Conservation (phyloP, 2,888 invertebrate species). For the Rhingia rostrata region DNA sequence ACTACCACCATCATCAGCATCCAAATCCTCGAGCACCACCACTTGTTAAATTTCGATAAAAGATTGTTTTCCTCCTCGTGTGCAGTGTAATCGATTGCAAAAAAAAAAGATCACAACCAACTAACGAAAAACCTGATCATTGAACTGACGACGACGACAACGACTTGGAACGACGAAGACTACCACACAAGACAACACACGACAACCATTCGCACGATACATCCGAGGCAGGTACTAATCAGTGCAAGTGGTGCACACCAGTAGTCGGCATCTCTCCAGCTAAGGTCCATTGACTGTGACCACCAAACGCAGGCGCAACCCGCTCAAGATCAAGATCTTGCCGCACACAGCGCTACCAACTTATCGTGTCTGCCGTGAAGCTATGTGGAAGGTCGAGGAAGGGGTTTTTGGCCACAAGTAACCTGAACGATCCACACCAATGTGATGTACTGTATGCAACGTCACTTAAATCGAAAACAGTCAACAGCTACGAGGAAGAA, state of each 20-base stretch:
- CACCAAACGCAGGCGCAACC: neutral
- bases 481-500: conserved; percentile 6
- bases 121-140: conserved; percentile 50
- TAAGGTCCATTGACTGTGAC: conserved; percentile 53
- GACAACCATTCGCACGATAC: conserved; percentile 38
- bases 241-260: conserved; percentile 64
- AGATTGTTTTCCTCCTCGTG: conserved; percentile 28
- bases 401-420: conserved; percentile 28
- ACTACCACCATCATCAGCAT: conserved; percentile 31
- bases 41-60: conserved; percentile 24
- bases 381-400: conserved; percentile 57
- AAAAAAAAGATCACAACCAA: conserved; percentile 22
- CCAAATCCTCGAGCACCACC: conserved; percentile 33
- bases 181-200: conserved; percentile 6
- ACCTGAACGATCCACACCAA: conserved; percentile 18
- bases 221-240: conserved; percentile 60
- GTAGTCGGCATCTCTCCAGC: conserved; percentile 26
- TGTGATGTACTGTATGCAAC: conserved; percentile 51
- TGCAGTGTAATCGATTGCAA: conserved; percentile 33
- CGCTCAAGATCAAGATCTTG: conserved; percentile 52
- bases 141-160: conserved; percentile 34
- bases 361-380: conserved; percentile 41
- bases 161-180: conserved; percentile 21
- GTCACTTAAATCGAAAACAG: conserved; percentile 25
- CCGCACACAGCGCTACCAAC: conserved; percentile 23